A percentile compares a stretch with the other conserved stretches of the same genome.
phyloP scores from a whole-genome alignment of 2,797 vertebrate species.

The Coregonus ussuriensis region DNA sequence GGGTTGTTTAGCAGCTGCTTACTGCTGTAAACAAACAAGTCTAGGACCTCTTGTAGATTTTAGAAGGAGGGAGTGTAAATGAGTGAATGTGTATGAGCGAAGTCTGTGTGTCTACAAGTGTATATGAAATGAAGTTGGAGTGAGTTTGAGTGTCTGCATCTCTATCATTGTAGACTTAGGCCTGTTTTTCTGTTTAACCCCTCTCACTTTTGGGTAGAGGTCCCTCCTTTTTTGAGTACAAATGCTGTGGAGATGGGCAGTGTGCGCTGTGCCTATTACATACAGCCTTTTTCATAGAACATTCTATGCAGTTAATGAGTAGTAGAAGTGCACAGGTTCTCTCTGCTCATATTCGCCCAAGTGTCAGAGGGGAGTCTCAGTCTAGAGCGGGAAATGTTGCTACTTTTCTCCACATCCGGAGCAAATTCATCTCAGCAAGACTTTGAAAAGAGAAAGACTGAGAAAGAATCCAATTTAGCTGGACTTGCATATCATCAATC shows the following conservation, averaged over 20 bases:
- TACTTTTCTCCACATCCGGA: neutral
- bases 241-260: neutral
- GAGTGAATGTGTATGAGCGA: neutral
- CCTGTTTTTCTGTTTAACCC: neutral
- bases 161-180: neutral
- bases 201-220: neutral
- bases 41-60: neutral
- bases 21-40: slow-evolving; percentile 3
- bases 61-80: neutral
- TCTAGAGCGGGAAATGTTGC: neutral
- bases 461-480: slow-evolving; percentile 23
- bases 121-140: no score
- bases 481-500: slow-evolving; percentile 20
- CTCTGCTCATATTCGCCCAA: neutral
- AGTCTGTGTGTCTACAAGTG: neutral
- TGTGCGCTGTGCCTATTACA: neutral
- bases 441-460: slow-evolving; percentile 3
- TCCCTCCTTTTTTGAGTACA: neutral
- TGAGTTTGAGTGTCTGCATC: neutral
- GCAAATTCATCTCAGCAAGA: slow-evolving; percentile 1
- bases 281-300: neutral
- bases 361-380: neutral
- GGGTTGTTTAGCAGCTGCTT: neutral
- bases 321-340: neutral
- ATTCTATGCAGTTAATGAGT: neutral